Evolutionary conservation across 2,113 vertebrate genomes (phyloP).

Genomic region (Lichenostomus cassidix): DNA sequence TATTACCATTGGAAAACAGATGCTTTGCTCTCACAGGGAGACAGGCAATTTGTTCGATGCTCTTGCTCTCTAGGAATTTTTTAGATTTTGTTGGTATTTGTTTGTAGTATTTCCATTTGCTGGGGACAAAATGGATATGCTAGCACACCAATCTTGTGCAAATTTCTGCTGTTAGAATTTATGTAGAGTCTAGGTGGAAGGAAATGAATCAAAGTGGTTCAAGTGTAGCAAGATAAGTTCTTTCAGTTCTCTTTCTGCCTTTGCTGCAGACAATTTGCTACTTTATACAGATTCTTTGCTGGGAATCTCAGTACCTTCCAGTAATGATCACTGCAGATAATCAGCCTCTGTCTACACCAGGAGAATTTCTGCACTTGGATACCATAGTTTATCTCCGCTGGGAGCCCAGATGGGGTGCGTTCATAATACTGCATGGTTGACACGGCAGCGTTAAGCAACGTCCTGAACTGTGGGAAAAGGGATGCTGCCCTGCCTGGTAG

Average conservation of each 20-base stretch:
- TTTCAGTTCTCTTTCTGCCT: neutral
- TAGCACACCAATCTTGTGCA: neutral
- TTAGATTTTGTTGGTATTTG: neutral
- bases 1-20: neutral
- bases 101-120: neutral
- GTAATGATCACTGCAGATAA: conserved; percentile 29
- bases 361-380: conserved; percentile 1
- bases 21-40: neutral
- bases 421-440: neutral
- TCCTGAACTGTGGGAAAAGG: neutral
- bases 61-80: neutral
- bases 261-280: neutral
- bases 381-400: neutral
- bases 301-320: neutral
- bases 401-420: neutral
- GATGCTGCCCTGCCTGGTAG: neutral
- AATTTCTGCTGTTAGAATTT: neutral
- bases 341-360: neutral
- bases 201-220: neutral
- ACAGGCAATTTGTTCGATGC: neutral
- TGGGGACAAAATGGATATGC: neutral
- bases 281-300: neutral
- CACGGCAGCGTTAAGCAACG: accelerated
- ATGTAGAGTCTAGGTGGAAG: neutral
- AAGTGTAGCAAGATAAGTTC: neutral